A percentile compares a stretch with the other conserved stretches of the same genome.
phyloP scores from a whole-genome alignment of 2,797 vertebrate genomes.

The Syngnathus rostellatus region DNA sequence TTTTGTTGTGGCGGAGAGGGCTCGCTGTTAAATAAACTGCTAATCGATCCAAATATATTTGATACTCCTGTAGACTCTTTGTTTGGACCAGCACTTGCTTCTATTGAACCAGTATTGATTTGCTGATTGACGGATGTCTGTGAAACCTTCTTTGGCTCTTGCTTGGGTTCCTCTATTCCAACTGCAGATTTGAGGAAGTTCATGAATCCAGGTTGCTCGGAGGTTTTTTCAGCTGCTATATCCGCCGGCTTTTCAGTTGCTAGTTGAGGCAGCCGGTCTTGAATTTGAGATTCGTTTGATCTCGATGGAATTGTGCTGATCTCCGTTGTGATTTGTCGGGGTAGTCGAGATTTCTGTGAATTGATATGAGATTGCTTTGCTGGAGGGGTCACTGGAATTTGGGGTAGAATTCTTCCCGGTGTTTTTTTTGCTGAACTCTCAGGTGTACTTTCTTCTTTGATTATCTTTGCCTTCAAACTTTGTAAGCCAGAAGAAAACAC shows the following conservation, averaged over 20 bases:
- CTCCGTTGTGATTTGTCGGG: conserved; percentile 54
- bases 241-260: conserved; percentile 41
- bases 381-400: conserved; percentile 39
- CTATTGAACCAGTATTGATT: conserved; percentile 38
- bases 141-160: conserved; percentile 36
- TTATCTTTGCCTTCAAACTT: conserved; percentile 65
- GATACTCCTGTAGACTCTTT: conserved; percentile 70
- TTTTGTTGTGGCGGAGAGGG: conserved; percentile 50
- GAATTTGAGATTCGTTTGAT: conserved; percentile 61
- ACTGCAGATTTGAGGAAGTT: conserved; percentile 81
- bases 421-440: conserved; percentile 32
- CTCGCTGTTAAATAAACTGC: conserved; percentile 77
- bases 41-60: conserved; percentile 78
- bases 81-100: conserved; percentile 44
- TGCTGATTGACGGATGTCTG: conserved; percentile 35
- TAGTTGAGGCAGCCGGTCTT: conserved; percentile 34
- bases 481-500: conserved; percentile 62
- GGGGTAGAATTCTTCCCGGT: conserved; percentile 52
- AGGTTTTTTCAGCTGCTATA: conserved; percentile 37
- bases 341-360: conserved; percentile 63
- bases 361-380: conserved; percentile 28
- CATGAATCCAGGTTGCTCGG: conserved; percentile 74
- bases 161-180: conserved; percentile 61
- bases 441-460: conserved; percentile 55
- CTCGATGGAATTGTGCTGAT: conserved; percentile 57